Percentiles rank a stretch among this genome's conserved stretches.
These are phyloP conservation scores for Drosophila melanogaster DNA, from an alignment of 1,140 invertebrate genomes.

Conservation along the genomic window Release_6_plus_ISO1_MT NT_033777.3:30186501-30187000, in stretches of 20 bases:
- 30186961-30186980: constrained; percentile 30
- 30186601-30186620: constrained; percentile 90
- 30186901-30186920: not conserved
- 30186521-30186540: constrained; percentile 87
- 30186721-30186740: constrained; percentile 97
- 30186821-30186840: constrained; percentile 75
- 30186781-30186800: constrained; percentile 95
- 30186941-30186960: constrained; percentile 14
- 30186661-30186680: constrained; percentile 90
- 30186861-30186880: no score
- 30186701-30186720: constrained; percentile 94
- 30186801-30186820: constrained; percentile 89
- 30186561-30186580: constrained; percentile 91
- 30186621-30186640: constrained; percentile 91
- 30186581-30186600: constrained; percentile 90
- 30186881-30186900: no score
- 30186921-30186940: not conserved
- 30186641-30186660: constrained; percentile 90
- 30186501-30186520: constrained; percentile 90
- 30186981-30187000: constrained; percentile 44
- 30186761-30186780: constrained; percentile 95
- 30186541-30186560: constrained; percentile 91
- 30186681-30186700: constrained; percentile 93
- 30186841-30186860: not conserved
- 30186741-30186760: constrained; percentile 94